A percentile compares a stretch with the other conserved stretches of the same genome.
Conservation (phyloP, 2,113 vertebrate genomes). For the Corythaeola cristata region DNA sequence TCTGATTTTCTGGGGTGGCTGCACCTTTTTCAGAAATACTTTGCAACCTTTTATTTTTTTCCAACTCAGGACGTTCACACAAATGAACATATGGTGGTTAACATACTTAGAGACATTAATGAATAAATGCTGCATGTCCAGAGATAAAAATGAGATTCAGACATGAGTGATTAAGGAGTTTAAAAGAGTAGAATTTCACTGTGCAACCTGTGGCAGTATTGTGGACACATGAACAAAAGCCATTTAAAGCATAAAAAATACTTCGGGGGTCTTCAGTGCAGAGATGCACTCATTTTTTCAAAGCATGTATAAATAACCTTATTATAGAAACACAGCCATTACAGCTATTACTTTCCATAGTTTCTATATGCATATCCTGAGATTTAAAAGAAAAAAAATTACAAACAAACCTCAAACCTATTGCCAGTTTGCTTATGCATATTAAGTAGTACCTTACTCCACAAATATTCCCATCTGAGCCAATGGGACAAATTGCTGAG, state of each 20-base stretch:
- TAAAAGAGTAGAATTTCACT: slow-evolving; percentile 14
- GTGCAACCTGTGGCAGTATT: neutral
- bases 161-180: neutral
- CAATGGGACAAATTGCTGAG: slow-evolving; percentile 6
- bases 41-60: neutral
- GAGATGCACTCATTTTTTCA: neutral
- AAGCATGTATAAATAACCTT: neutral
- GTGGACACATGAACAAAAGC: neutral
- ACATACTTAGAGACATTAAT: neutral
- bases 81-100: slow-evolving; percentile 17
- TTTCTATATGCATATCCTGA: neutral
- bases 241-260: neutral
- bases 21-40: neutral
- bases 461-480: slow-evolving; percentile 16
- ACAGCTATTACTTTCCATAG: neutral
- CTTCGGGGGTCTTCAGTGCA: neutral
- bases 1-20: neutral
- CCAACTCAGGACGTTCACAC: neutral
- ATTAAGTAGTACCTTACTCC: neutral
- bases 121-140: neutral
- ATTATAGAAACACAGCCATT: neutral
- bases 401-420: neutral
- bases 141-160: slow-evolving; percentile 27
- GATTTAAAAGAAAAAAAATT: neutral
- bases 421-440: neutral